Evolutionary conservation across 2,113 vertebrate genomes (phyloP).

Genomic region (Danionella cerebrum): DNA sequence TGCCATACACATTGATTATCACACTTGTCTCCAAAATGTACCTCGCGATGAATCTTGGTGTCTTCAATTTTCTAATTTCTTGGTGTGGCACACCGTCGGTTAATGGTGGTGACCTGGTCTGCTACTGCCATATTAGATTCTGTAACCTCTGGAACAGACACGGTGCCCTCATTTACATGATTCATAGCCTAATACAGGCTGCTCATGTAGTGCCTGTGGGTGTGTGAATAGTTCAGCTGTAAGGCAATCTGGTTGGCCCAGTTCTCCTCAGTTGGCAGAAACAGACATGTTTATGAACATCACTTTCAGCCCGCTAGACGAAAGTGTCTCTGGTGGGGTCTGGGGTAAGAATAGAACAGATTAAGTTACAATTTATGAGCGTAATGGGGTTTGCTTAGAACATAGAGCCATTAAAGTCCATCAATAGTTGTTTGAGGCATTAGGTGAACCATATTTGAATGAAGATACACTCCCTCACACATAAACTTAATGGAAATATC

Average conservation of each 20-base stretch:
- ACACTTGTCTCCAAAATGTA: too few species aligned
- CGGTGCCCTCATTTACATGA: background rate
- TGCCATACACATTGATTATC: too few species aligned
- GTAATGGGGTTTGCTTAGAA: background rate
- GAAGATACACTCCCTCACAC: background rate
- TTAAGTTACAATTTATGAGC: conserved; percentile 14
- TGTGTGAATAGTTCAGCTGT: conserved; percentile 49
- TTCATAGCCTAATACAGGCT: background rate
- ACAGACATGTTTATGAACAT: conserved; percentile 27
- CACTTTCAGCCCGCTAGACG: conserved; percentile 44
- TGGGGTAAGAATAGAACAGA: conserved; percentile 46
- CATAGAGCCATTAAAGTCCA: background rate
- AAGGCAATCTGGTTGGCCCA: conserved; percentile 29
- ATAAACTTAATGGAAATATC: background rate
- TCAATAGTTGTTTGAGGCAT: background rate
- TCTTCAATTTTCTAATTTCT: too few species aligned
- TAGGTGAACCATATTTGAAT: background rate
- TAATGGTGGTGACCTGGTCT: background rate
- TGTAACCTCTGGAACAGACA: background rate
- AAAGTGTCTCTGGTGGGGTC: conserved; percentile 24
- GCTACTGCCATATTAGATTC: background rate
- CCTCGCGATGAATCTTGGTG: too few species aligned
- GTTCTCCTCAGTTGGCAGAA: conserved; percentile 3
- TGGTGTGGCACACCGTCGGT: too few species aligned
- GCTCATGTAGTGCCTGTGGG: conserved; percentile 43